Evolutionary conservation across 1,140 invertebrate genomes (phyloP).

Genomic region (Diuraphis noxia): DNA sequence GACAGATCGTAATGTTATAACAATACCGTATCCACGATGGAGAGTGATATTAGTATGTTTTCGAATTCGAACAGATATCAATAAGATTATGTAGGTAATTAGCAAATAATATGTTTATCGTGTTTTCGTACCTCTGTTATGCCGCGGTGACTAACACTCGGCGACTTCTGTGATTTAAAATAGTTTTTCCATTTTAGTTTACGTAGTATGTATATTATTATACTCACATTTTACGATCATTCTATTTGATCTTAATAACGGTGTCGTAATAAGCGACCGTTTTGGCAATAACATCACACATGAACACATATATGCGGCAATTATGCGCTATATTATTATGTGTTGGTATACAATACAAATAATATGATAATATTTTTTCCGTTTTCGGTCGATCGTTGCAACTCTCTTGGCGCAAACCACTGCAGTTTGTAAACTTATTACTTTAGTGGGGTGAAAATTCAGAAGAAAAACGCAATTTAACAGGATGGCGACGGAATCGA

Average conservation of each 20-base stretch:
- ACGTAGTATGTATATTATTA: no score
- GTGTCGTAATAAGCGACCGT: background rate
- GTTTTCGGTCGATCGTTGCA: background rate
- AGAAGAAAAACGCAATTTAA: background rate
- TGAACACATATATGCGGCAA: background rate
- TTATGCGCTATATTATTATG: no score
- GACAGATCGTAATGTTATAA: background rate
- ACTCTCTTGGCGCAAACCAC: background rate
- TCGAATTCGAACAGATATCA: background rate
- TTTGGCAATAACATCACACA: background rate
- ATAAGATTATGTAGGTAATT: background rate
- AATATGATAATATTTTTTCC: background rate
- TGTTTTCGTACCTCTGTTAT: background rate
- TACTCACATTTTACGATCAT: background rate
- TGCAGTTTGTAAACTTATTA: no score
- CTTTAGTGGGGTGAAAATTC: background rate
- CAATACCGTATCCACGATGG: background rate
- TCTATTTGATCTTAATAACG: background rate
- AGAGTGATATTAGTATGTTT: background rate
- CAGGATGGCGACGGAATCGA: background rate
- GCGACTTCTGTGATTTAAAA: no score
- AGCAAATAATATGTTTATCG: background rate
- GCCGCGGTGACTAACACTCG: no score
- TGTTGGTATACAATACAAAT: no score
- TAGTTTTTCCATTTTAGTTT: no score